Conservation (phyloP, 1,140 invertebrate genomes). For the Leptinotarsa lineolata region DNA sequence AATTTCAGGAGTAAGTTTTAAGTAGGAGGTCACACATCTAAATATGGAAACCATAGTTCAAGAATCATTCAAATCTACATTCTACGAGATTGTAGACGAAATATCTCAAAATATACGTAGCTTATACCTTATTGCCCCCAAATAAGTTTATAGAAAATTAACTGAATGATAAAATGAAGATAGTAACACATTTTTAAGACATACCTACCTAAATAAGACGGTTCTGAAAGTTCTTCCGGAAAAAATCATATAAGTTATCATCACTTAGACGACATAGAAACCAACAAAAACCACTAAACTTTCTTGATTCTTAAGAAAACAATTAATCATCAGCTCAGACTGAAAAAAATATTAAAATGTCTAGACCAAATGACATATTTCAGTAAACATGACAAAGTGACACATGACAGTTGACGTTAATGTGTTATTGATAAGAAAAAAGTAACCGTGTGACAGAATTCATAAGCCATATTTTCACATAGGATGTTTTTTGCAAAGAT, state of each 20-base stretch:
- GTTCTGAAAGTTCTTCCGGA: neutral
- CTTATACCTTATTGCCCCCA: neutral
- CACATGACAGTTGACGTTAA: neutral
- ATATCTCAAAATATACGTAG: neutral
- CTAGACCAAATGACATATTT: neutral
- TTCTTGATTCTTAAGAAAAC: neutral
- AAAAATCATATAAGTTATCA: neutral
- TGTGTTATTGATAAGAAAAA: neutral
- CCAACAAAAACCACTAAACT: neutral
- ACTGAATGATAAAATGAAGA: neutral
- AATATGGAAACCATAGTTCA: neutral
- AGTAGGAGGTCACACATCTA: neutral
- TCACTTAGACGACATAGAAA: neutral
- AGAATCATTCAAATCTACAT: neutral
- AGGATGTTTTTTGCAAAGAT: too few relatives aligned
- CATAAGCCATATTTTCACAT: neutral
- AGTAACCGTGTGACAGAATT: neutral
- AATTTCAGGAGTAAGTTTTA: neutral
- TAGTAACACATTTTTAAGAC: neutral
- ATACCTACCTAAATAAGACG: neutral
- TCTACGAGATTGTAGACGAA: neutral
- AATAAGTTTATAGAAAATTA: neutral
- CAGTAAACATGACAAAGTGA: constrained; percentile 1
- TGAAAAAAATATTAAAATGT: neutral
- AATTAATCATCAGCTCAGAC: neutral